Percentiles rank a stretch among this genome's conserved stretches.
Evolutionary conservation across 2,888 invertebrate species (phyloP).

Genomic region (Clistopyga incitator): DNA sequence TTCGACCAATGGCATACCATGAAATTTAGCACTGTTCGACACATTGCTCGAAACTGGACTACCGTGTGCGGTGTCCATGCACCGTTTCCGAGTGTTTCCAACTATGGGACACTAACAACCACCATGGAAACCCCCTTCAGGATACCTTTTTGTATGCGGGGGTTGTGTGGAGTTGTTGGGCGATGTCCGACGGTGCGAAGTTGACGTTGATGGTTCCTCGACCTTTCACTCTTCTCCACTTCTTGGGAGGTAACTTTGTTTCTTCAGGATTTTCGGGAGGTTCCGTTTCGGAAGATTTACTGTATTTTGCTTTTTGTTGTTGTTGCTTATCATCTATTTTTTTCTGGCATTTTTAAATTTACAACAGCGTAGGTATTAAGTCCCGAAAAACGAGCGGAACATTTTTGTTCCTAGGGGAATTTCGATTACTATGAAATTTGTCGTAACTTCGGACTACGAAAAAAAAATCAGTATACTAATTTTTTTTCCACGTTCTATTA

Average conservation of each 20-base stretch:
- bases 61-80: slow-evolving; percentile 64
- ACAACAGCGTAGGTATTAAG: no score
- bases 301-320: no score
- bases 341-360: no score
- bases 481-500: no score
- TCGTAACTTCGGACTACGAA: no score
- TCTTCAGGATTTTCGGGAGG: neutral
- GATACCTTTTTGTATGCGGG: neutral
- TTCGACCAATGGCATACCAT: slow-evolving; percentile 31
- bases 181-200: neutral
- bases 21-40: slow-evolving; percentile 47
- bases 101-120: neutral
- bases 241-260: neutral
- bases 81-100: slow-evolving; percentile 10
- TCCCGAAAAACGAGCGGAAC: no score
- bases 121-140: neutral
- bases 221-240: neutral
- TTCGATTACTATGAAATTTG: no score
- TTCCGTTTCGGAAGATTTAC: no score
- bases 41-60: slow-evolving; percentile 69
- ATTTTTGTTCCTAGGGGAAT: no score
- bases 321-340: no score
- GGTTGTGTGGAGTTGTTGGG: neutral
- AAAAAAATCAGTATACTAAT: no score
- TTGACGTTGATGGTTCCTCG: neutral